Evolutionary conservation across 1,140 invertebrate species (phyloP).

Genomic region (Manduca sexta): DNA sequence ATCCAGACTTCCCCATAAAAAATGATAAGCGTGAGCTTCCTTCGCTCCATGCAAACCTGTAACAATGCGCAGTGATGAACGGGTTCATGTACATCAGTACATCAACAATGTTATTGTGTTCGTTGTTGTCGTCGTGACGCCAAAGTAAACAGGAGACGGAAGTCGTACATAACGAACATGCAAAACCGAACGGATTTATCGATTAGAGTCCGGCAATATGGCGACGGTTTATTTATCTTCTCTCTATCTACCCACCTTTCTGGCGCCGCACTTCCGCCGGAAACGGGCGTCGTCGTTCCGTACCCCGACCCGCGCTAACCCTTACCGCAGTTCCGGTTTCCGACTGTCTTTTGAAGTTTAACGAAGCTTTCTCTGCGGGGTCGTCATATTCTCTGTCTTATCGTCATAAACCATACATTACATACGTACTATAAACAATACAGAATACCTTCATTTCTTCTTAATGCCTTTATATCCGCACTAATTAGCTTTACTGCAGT

Average conservation of each 20-base stretch:
- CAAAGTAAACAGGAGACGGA: constrained; percentile 59
- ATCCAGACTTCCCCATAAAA: too few species aligned
- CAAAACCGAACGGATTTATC: constrained; percentile 65
- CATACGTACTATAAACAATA: constrained; percentile 7
- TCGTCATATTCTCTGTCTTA: constrained; percentile 34
- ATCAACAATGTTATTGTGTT: not conserved
- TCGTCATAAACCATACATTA: too few species aligned
- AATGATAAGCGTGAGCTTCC: too few species aligned
- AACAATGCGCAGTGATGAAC: too few species aligned
- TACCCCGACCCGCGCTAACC: constrained; percentile 66
- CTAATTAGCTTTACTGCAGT: too few species aligned
- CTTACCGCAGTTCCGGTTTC: constrained; percentile 68
- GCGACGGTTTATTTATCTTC: constrained; percentile 61
- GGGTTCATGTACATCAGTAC: not conserved
- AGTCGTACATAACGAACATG: constrained; percentile 51
- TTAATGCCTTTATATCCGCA: too few species aligned
- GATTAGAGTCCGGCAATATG: constrained; percentile 62
- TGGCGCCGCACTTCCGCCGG: constrained; percentile 66
- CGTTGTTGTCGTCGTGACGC: constrained; percentile 8
- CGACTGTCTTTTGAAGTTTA: constrained; percentile 58
- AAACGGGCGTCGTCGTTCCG: constrained; percentile 69
- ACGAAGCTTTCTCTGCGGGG: constrained; percentile 46
- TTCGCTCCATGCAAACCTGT: too few species aligned
- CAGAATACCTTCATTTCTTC: too few species aligned
- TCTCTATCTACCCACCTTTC: constrained; percentile 59